Evolutionary conservation across 2,797 vertebrate species (phyloP).

Genomic region (Tadarida brasiliensis): DNA sequence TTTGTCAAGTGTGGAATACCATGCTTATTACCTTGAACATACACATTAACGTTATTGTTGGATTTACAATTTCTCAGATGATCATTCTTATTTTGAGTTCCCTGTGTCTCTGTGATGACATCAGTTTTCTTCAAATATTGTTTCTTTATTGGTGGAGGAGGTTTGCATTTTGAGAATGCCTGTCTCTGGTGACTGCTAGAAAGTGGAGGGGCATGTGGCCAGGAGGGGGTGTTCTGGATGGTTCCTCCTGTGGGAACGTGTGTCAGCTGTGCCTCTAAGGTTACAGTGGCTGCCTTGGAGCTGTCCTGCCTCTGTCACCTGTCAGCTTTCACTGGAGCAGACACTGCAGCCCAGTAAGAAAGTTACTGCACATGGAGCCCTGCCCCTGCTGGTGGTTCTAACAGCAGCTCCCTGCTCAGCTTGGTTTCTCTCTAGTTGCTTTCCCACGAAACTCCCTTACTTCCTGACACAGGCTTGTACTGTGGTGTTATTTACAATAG

Average conservation of each 20-base stretch:
- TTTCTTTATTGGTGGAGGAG: neutral
- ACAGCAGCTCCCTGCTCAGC: neutral
- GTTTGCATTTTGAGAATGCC: neutral
- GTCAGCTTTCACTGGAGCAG: neutral
- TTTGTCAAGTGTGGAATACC: neutral
- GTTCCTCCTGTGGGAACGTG: neutral
- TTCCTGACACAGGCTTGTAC: neutral
- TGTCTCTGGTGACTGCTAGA: neutral
- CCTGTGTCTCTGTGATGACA: neutral
- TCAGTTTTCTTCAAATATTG: neutral
- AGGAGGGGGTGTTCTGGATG: neutral
- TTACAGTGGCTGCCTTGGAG: neutral
- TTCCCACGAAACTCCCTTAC: neutral
- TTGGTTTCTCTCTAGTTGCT: neutral
- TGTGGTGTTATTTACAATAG: neutral
- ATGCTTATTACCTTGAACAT: neutral
- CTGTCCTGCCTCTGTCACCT: neutral
- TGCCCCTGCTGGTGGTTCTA: neutral
- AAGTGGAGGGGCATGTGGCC: neutral
- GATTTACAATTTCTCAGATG: neutral
- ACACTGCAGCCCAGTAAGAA: neutral
- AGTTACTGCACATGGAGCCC: neutral
- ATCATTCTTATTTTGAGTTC: neutral
- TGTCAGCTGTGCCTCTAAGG: neutral
- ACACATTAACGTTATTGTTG: neutral